These are phyloP conservation scores for Pipistrellus pipistrellus DNA, from an alignment of 2,797 vertebrate species.

Conservation along the genomic window DNA sequence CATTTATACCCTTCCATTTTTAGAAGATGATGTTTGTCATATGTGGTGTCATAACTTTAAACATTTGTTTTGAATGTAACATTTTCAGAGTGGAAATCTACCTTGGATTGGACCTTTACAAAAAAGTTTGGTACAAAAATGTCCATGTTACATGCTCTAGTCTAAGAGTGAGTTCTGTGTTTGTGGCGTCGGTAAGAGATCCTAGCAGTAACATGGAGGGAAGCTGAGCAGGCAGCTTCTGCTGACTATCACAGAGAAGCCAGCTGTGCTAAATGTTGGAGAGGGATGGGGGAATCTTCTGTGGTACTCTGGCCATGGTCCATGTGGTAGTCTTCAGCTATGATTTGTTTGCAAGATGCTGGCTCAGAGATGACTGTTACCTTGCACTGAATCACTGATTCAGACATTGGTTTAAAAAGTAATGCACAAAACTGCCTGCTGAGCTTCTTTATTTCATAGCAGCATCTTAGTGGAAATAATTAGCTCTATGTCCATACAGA, in stretches of 20 bases:
- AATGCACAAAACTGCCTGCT: slow-evolving; percentile 61
- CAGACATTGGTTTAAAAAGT: slow-evolving; percentile 57
- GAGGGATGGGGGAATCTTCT: not conserved
- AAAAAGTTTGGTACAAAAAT: not conserved
- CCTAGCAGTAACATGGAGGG: not conserved
- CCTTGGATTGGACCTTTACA: not conserved
- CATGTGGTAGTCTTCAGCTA: not conserved
- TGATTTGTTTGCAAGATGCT: slow-evolving; percentile 54
- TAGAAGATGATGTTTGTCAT: slow-evolving; percentile 43
- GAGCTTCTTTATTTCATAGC: slow-evolving; percentile 50
- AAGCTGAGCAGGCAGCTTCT: not conserved
- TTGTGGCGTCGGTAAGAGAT: not conserved
- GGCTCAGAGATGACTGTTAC: slow-evolving; percentile 18
- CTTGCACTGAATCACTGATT: slow-evolving; percentile 7
- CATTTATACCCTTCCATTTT: slow-evolving; percentile 46
- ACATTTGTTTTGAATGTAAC: not conserved
- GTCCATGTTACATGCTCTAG: not conserved
- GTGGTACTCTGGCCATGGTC: accelerated
- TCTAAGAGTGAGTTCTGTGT: not conserved
- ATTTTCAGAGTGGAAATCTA: not conserved
- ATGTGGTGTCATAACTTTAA: slow-evolving; percentile 36
- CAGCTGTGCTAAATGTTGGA: not conserved
- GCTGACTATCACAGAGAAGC: not conserved
- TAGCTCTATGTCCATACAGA: slow-evolving; percentile 46
- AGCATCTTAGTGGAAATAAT: slow-evolving; percentile 68